These are phyloP conservation scores for Onychostoma macrolepis DNA, from an alignment of 2,113 vertebrate genomes.

Conservation along the genomic window DNA sequence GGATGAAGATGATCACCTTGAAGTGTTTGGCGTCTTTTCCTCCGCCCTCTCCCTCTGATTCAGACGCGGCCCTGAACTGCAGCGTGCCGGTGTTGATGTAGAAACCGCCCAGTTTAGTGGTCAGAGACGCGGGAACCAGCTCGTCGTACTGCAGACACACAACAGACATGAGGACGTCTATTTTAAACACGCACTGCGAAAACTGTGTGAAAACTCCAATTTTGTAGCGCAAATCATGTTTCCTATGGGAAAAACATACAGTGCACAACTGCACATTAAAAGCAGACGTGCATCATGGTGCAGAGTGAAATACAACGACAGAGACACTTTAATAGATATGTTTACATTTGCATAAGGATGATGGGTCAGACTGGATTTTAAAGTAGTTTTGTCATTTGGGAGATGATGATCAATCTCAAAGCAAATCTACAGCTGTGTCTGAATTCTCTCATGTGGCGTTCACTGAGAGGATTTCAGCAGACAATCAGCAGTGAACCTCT, in stretches of 20 bases:
- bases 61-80: slow-evolving; percentile 94
- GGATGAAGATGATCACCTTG: slow-evolving; percentile 77
- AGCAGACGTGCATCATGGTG: background rate
- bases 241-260: too few species aligned
- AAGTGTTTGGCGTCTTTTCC: slow-evolving; percentile 83
- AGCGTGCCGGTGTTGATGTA: slow-evolving; percentile 98
- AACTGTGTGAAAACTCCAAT: too few species aligned
- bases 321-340: background rate
- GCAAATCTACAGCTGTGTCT: background rate
- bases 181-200: too few species aligned
- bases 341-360: background rate
- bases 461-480: background rate
- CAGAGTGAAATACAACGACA: background rate
- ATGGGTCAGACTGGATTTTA: background rate
- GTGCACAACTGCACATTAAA: too few species aligned
- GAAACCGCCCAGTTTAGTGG: slow-evolving; percentile 97
- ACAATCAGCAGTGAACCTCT: background rate
- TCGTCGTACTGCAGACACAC: slow-evolving; percentile 83
- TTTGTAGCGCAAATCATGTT: too few species aligned
- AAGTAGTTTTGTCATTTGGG: background rate
- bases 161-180: background rate
- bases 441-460: background rate
- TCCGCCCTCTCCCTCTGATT: slow-evolving; percentile 90
- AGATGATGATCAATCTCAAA: background rate
- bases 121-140: slow-evolving; percentile 95